Percentiles rank a stretch among this genome's conserved stretches.
These are phyloP conservation scores for Protobothrops mucrosquamatus DNA, from an alignment of 2,113 vertebrate genomes.

Conservation along the genomic window DNA sequence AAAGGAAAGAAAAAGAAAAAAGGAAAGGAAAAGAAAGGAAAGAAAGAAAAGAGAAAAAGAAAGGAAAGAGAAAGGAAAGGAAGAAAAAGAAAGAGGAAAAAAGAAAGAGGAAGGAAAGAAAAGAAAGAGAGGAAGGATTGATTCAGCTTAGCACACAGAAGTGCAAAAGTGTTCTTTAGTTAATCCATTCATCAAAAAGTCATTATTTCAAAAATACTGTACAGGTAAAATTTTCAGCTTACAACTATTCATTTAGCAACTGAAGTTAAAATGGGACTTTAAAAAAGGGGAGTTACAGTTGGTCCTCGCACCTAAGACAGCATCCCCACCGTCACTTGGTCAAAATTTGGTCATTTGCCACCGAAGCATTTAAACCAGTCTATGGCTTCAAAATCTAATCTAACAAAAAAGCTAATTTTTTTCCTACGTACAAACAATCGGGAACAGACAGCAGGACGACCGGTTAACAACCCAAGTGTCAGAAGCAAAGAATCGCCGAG, in stretches of 20 bases:
- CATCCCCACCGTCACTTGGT: not conserved
- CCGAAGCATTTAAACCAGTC: not conserved
- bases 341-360: not conserved
- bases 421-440: not conserved
- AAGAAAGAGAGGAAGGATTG: no score
- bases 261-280: not conserved
- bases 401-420: not conserved
- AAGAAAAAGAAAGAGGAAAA: no score
- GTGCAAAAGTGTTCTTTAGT: not conserved
- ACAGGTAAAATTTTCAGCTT: not conserved
- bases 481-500: not conserved
- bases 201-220: not conserved
- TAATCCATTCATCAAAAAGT: not conserved
- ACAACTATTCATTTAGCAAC: not conserved
- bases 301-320: not conserved
- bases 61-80: accelerated
- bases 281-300: no score
- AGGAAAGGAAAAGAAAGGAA: no score
- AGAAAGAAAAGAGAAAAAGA: no score
- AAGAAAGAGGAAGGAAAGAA: no score
- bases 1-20: no score
- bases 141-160: not conserved
- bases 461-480: no score
- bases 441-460: no score
- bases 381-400: not conserved